Conservation (phyloP, 2,888 invertebrate genomes). For the Lithophane semibrunnea region DNA sequence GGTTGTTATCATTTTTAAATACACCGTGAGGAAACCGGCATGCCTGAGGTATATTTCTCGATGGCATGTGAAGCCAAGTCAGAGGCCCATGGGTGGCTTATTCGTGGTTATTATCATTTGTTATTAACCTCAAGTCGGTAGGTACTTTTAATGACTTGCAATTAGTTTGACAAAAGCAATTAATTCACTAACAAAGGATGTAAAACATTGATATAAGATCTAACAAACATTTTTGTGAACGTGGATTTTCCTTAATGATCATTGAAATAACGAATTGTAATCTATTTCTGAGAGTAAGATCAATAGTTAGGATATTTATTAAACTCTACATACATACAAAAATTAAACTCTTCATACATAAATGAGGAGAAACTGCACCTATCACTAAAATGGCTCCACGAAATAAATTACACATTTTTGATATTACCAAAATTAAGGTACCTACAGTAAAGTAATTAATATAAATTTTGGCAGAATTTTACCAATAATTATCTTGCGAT, state of each 20-base stretch:
- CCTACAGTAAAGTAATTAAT: conserved; percentile 10
- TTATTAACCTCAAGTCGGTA: neutral
- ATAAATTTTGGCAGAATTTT: conserved; percentile 38
- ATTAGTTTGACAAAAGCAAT: neutral
- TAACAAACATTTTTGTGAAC: neutral
- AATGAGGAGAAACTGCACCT: neutral
- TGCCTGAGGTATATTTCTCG: no score
- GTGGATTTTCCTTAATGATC: no score
- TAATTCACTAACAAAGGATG: neutral
- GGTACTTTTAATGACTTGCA: neutral
- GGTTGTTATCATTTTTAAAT: no score
- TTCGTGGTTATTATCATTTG: neutral
- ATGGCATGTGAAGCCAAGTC: no score
- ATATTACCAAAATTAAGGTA: conserved; percentile 16
- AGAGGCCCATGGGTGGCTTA: no score
- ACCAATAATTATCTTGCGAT: conserved; percentile 61
- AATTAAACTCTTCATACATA: neutral
- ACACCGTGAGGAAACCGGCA: no score
- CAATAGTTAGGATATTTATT: neutral
- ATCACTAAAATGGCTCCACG: neutral
- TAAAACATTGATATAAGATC: no score
- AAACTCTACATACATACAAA: neutral
- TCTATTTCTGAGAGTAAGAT: neutral
- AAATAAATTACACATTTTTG: conserved; percentile 11
- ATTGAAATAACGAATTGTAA: neutral